These are phyloP conservation scores for Panonychus citri DNA, from an alignment of 1,140 invertebrate species.

Conservation along the genomic window DNA sequence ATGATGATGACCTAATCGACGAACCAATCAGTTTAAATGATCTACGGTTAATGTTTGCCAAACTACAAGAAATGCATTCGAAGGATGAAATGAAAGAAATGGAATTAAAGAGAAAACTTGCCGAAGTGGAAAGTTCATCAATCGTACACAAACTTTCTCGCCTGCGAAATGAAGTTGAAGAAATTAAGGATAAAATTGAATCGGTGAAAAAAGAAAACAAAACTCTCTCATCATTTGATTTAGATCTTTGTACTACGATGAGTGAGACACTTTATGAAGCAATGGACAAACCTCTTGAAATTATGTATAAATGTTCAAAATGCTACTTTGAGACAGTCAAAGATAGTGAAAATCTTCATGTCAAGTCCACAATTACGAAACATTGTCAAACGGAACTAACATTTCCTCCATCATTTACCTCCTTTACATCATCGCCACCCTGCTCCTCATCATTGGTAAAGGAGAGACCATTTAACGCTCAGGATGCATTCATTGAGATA, in stretches of 20 bases:
- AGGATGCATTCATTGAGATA: constrained; percentile 34
- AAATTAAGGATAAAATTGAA: constrained; percentile 99
- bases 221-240: constrained; percentile 70
- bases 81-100: too few species aligned
- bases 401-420: too few species aligned
- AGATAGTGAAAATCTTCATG: too few species aligned
- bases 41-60: constrained; percentile 92
- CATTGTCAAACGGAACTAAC: too few species aligned
- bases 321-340: too few species aligned
- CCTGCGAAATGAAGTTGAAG: constrained; percentile 91
- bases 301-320: too few species aligned
- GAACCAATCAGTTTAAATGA: constrained; percentile 97
- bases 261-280: too few species aligned
- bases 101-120: too few species aligned
- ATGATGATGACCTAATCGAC: constrained; percentile 52
- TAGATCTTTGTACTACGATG: too few species aligned
- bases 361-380: too few species aligned
- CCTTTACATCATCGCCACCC: constrained; percentile 43
- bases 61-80: constrained; percentile 28
- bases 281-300: too few species aligned
- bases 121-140: too few species aligned
- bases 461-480: constrained; percentile 92
- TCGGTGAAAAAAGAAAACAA: constrained; percentile 92
- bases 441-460: constrained; percentile 80
- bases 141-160: constrained; percentile 25